Evolutionary conservation across 2,888 invertebrate genomes (phyloP).

Genomic region (Crioceris asparagi): DNA sequence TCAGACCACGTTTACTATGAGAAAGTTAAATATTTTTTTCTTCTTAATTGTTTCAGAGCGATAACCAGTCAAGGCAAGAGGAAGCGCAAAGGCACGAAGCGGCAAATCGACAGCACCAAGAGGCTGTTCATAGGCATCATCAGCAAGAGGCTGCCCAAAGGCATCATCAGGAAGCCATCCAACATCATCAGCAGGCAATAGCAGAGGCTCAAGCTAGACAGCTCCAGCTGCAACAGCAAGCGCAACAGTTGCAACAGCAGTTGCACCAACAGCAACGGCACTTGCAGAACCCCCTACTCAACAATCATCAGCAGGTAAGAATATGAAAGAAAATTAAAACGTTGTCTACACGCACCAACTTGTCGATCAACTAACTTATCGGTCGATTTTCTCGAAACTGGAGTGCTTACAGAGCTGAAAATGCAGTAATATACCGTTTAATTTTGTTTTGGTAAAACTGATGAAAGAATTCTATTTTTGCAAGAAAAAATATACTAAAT

Average conservation of each 20-base stretch:
- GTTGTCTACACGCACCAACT: too few species aligned
- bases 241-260: conserved; percentile 41
- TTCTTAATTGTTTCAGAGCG: conserved; percentile 11
- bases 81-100: conserved; percentile 28
- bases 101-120: conserved; percentile 25
- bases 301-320: conserved; percentile 16
- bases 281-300: conserved; percentile 22
- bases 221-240: conserved; percentile 37
- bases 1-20: too few species aligned
- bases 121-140: conserved; percentile 20
- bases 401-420: too few species aligned
- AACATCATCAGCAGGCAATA: conserved; percentile 32
- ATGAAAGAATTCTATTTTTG: too few species aligned
- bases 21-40: too few species aligned
- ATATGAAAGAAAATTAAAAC: not conserved
- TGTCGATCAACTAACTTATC: too few species aligned
- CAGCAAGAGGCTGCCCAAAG: conserved; percentile 36
- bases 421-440: too few species aligned
- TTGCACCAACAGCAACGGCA: conserved; percentile 32
- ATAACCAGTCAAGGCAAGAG: conserved; percentile 24
- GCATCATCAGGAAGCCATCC: conserved; percentile 30
- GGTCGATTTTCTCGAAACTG: too few species aligned
- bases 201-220: conserved; percentile 40
- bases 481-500: too few species aligned
- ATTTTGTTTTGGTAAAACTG: too few species aligned